phyloP scores from a whole-genome alignment of 1,140 invertebrate genomes.

The Argopecten irradians region DNA sequence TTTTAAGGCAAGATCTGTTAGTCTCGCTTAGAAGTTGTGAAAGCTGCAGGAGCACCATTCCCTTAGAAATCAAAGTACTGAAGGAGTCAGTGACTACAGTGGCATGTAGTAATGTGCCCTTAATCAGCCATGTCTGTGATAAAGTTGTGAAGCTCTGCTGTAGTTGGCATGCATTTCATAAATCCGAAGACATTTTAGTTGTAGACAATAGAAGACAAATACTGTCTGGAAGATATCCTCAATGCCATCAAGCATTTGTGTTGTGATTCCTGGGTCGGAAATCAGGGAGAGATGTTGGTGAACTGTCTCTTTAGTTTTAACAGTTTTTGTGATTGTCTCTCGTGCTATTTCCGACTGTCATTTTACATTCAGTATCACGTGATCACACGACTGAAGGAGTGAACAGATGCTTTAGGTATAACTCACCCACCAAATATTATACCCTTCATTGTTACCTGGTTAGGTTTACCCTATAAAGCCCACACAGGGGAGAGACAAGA shows the following conservation, averaged over 20 bases:
- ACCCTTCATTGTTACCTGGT: background rate
- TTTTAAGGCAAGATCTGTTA: background rate
- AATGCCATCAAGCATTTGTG: background rate
- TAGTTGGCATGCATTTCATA: background rate
- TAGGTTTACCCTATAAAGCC: background rate
- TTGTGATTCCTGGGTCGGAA: background rate
- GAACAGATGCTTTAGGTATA: background rate
- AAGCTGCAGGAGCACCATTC: background rate
- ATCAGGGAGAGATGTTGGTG: constrained; percentile 14
- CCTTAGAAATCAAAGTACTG: background rate
- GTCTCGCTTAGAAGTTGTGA: background rate
- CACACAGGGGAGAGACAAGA: background rate
- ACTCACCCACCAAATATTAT: background rate
- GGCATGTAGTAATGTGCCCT: background rate
- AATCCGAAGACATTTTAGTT: background rate
- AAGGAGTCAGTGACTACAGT: background rate
- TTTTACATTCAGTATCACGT: background rate
- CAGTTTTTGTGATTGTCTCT: background rate
- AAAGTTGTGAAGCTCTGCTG: constrained; percentile 15
- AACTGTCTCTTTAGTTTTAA: background rate
- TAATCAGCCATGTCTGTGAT: constrained; percentile 9
- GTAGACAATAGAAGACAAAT: background rate
- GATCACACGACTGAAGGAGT: background rate
- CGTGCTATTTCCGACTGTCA: background rate
- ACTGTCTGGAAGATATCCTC: background rate